Evolutionary conservation across 2,113 vertebrate species (phyloP), one percentile per base, ranked within the genome.

Genomic region (Amazona guildingii): DNA sequence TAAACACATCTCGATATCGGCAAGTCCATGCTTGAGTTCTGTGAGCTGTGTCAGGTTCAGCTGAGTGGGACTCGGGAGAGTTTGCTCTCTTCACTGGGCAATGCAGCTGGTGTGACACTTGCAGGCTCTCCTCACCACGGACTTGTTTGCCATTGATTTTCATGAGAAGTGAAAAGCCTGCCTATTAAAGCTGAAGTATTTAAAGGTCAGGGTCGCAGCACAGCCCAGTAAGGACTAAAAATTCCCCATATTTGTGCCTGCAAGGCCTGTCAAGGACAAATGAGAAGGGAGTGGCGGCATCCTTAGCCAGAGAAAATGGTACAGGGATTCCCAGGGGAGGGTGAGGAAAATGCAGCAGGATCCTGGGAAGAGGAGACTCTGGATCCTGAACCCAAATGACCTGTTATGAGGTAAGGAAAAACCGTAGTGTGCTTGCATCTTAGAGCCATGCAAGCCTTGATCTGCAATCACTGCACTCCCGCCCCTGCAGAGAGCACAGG

Each of bases 201-300:
- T 96, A 96, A 96, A 96, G 95, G 95, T 96, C 95, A 97, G 88
- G 74, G 91, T 57, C 66, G 74, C 95, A 91, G 92, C 74, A 86
- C 1, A 86, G 66, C 57, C 86, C 92, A 79, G 79, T 29, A 67
- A 93, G 63, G 90, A 70, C 83, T 31, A 84, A 83, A 64, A 78
- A 37, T 68, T 84, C 57, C 66, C 69, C 41, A 7, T 13, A 10
- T 31, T 57, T 68, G 72, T n/a, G 66, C 72, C 62, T 94, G 90
- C 76, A 74, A 51, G 84, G 25, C 79, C 57, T 86, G 57, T 25
- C 62, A 51, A 44, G 19, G 61, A 49, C 70, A 63, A 68, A 31
- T 11, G 46, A 72, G 23, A 79, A 64, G 21, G 70, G 17, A 72
- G 66, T 2, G n/a, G 69, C 48, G 48, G 73, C 61, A 75, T 61